These are phyloP conservation scores for Drosophila orosa DNA, from an alignment of 1,140 invertebrate species.

Conservation along the genomic window DNA sequence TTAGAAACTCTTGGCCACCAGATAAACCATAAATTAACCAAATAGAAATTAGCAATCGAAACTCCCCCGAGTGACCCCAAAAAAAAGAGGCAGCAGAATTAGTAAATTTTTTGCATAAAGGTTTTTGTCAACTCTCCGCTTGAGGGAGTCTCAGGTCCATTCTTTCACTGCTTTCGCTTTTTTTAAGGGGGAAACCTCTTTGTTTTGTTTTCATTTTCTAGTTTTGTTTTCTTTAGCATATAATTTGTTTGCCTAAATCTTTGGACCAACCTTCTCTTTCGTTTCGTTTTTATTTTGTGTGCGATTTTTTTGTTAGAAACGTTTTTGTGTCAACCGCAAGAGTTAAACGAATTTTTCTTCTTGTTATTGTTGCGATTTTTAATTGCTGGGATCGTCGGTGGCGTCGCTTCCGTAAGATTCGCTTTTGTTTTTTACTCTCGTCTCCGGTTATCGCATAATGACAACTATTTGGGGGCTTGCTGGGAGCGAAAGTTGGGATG, in stretches of 20 bases:
- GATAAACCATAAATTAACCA: conserved; percentile 32
- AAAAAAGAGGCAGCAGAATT: conserved; percentile 25
- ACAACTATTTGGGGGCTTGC: conserved; percentile 68
- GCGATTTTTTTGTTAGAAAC: conserved; percentile 53
- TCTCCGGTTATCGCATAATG: conserved; percentile 67
- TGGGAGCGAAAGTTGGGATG: conserved; percentile 65
- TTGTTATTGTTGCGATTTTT: conserved; percentile 61
- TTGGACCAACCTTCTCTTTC: conserved; percentile 39
- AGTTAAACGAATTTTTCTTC: conserved; percentile 43
- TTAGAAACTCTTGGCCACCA: conserved; percentile 46
- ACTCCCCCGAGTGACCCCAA: conserved; percentile 50
- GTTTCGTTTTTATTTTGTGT: conserved; percentile 21
- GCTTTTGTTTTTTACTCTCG: conserved; percentile 35
- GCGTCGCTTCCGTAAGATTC: conserved; percentile 58
- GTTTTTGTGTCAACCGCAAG: conserved; percentile 67
- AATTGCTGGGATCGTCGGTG: conserved; percentile 54
- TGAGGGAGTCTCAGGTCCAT: conserved; percentile 43
- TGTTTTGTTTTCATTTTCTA: conserved; percentile 52
- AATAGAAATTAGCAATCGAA: conserved; percentile 52
- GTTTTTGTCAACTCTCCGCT: conserved; percentile 62
- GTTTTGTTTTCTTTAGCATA: conserved; percentile 54
- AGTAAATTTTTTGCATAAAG: conserved; percentile 25
- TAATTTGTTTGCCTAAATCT: conserved; percentile 57
- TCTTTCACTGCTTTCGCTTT: conserved; percentile 67
- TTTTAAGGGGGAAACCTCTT: conserved; percentile 47